Evolutionary conservation across 2,113 vertebrate species (phyloP).

Genomic region (Cyprinodon brontotheroides): DNA sequence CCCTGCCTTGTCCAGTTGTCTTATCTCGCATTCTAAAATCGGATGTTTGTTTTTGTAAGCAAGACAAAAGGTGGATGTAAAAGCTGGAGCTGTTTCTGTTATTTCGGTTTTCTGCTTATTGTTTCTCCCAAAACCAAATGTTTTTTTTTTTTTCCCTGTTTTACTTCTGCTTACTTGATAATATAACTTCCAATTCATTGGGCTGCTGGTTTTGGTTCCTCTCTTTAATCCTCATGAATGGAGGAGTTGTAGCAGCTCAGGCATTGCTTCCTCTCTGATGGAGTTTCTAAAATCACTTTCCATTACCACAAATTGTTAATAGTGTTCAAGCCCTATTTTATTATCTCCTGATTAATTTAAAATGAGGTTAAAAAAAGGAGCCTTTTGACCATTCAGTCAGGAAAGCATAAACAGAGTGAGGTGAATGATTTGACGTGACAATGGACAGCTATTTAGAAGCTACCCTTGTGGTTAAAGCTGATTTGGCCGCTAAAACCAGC

Average conservation of each 20-base stretch:
- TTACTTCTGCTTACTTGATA: constrained; percentile 1
- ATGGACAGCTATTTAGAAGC: background rate
- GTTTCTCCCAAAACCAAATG: constrained; percentile 5
- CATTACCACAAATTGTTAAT: constrained; percentile 32
- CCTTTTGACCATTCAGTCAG: too few relatives aligned
- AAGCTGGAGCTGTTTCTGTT: background rate
- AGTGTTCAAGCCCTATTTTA: constrained; percentile 16
- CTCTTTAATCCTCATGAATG: constrained; percentile 16
- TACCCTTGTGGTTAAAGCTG: too few relatives aligned
- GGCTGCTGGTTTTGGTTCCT: background rate
- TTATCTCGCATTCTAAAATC: background rate
- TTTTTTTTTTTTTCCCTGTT: background rate
- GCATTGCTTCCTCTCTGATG: constrained; percentile 13
- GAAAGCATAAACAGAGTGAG: too few relatives aligned
- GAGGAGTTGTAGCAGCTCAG: background rate
- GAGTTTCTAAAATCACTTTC: constrained; percentile 37
- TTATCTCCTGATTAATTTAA: background rate
- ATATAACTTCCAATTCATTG: background rate
- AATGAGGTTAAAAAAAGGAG: too few relatives aligned
- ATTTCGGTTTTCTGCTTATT: background rate
- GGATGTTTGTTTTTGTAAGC: background rate
- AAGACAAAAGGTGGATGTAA: background rate
- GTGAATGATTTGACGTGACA: background rate
- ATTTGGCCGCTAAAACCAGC: background rate
- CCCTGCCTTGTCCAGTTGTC: background rate